phyloP scores from a whole-genome alignment of 2,888 invertebrate species.

The Mythimna ferrago region DNA sequence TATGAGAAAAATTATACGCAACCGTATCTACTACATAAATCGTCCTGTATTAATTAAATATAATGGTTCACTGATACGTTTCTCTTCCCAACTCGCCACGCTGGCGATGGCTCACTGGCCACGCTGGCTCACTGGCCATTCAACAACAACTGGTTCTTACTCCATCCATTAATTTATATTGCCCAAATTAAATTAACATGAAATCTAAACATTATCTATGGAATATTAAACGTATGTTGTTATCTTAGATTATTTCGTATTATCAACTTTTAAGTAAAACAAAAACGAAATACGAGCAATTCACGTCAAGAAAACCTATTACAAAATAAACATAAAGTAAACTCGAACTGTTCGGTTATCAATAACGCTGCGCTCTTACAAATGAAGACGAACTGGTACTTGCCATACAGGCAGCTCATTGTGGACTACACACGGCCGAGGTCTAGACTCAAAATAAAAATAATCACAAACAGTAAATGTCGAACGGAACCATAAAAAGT shows the following conservation, averaged over 20 bases:
- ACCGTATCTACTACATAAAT: slow-evolving; percentile 81
- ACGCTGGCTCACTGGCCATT: slow-evolving; percentile 65
- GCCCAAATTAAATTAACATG: slow-evolving; percentile 85
- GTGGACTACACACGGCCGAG: slow-evolving; percentile 73
- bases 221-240: slow-evolving; percentile 74
- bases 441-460: slow-evolving; percentile 83
- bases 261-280: slow-evolving; percentile 64
- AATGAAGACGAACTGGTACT: slow-evolving; percentile 78
- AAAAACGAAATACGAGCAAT: slow-evolving; percentile 51
- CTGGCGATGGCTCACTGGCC: slow-evolving; percentile 50
- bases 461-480: slow-evolving; percentile 88
- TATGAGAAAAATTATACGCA: slow-evolving; percentile 81
- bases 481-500: slow-evolving; percentile 90
- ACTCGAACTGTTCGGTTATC: slow-evolving; percentile 60
- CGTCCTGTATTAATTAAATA: slow-evolving; percentile 86
- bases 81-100: slow-evolving; percentile 73
- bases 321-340: slow-evolving; percentile 50
- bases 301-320: slow-evolving; percentile 39
- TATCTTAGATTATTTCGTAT: slow-evolving; percentile 65
- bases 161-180: slow-evolving; percentile 84
- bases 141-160: slow-evolving; percentile 80
- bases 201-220: slow-evolving; percentile 78
- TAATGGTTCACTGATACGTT: slow-evolving; percentile 83
- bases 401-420: slow-evolving; percentile 78
- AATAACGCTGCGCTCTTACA: slow-evolving; percentile 65